These are phyloP conservation scores for Amorpha juglandis DNA, from an alignment of 2,888 invertebrate species.

Conservation along the genomic window DNA sequence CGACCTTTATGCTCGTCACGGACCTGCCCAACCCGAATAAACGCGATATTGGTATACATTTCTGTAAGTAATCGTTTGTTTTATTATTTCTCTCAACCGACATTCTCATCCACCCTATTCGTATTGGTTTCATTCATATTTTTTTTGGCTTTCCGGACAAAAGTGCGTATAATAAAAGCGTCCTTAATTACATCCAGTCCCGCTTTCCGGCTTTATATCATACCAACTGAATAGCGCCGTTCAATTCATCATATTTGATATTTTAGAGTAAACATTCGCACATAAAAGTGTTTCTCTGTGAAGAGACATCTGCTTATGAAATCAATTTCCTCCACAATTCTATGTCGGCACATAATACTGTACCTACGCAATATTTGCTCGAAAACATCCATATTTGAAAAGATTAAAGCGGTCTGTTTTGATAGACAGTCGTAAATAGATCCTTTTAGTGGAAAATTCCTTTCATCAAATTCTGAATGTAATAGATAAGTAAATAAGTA, in stretches of 20 bases:
- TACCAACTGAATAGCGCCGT: slow-evolving; percentile 31
- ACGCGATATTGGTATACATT: slow-evolving; percentile 57
- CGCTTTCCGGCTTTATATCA: slow-evolving; percentile 25
- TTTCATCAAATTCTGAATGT: slow-evolving; percentile 49
- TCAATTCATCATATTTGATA: slow-evolving; percentile 35
- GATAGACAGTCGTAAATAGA: slow-evolving; percentile 61
- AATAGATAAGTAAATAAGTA: slow-evolving; percentile 51
- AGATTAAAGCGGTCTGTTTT: slow-evolving; percentile 60
- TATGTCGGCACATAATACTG: slow-evolving; percentile 43
- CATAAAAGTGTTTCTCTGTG: slow-evolving; percentile 17
- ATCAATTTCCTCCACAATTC: slow-evolving; percentile 55
- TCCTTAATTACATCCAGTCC: slow-evolving; percentile 30
- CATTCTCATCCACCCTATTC: slow-evolving; percentile 38
- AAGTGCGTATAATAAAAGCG: slow-evolving; percentile 27
- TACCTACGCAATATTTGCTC: slow-evolving; percentile 45
- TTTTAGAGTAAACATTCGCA: slow-evolving; percentile 33
- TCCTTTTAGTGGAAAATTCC: slow-evolving; percentile 55
- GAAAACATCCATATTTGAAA: slow-evolving; percentile 54
- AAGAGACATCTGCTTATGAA: slow-evolving; percentile 54
- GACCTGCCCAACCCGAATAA: slow-evolving; percentile 50
- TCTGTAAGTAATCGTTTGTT: slow-evolving; percentile 64
- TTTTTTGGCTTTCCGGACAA: slow-evolving; percentile 24
- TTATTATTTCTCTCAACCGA: slow-evolving; percentile 56
- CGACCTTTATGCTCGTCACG: slow-evolving; percentile 65
- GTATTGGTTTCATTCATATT: slow-evolving; percentile 35